Evolutionary conservation across 2,113 vertebrate species (phyloP).

Genomic region (Eidolon helvum): DNA sequence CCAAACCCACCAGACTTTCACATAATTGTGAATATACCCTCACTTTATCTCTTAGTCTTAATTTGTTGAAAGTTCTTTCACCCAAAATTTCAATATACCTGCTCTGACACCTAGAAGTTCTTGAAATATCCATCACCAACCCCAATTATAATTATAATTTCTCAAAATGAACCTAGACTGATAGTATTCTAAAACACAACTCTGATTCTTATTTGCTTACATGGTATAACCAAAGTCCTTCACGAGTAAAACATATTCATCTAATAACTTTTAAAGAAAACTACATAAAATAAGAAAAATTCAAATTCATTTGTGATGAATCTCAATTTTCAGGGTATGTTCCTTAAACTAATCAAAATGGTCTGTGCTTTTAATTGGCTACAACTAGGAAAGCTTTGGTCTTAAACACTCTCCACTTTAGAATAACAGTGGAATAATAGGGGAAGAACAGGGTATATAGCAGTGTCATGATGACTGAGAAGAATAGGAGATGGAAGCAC

Average conservation of each 20-base stretch:
- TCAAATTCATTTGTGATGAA: not conserved
- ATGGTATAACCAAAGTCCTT: not conserved
- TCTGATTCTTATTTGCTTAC: not conserved
- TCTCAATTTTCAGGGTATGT: not conserved
- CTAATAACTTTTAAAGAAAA: not conserved
- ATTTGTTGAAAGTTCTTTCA: not conserved
- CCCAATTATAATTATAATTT: not conserved
- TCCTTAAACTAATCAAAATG: not conserved
- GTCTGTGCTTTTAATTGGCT: not conserved
- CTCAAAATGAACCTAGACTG: not conserved
- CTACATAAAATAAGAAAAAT: not conserved
- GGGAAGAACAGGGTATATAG: rapidly evolving
- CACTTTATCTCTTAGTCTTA: not conserved
- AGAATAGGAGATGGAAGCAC: not conserved
- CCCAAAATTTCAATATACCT: not conserved
- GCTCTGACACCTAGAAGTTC: not conserved
- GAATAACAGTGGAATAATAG: not conserved
- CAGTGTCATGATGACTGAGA: rapidly evolving
- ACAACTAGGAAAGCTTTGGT: not conserved
- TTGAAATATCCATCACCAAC: not conserved
- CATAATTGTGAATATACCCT: not conserved
- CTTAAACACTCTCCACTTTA: not conserved
- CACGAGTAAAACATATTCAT: not conserved
- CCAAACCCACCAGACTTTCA: not conserved
- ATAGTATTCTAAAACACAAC: not conserved